A percentile compares a stretch with the other conserved stretches of the same genome.
phyloP scores from a whole-genome alignment of 2,797 vertebrate species.

The Alectoris magna region DNA sequence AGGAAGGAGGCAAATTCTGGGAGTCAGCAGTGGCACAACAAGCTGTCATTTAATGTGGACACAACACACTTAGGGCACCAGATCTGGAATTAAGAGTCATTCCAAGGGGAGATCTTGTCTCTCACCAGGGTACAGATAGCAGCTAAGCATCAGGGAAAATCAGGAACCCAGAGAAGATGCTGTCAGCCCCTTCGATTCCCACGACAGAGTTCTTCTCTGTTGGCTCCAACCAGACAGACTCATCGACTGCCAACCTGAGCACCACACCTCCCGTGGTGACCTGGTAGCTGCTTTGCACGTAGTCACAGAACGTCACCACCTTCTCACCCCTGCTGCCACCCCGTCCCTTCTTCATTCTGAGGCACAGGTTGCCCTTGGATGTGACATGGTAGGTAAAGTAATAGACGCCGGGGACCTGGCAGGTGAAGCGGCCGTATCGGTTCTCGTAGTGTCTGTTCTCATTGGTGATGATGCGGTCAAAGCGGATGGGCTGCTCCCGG shows the following conservation, averaged over 20 bases:
- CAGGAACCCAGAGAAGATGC: slow-evolving; percentile 85
- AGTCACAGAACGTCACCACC: slow-evolving; percentile 83
- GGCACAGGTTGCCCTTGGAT: slow-evolving; percentile 75
- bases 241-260: slow-evolving; percentile 60
- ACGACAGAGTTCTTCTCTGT: slow-evolving; percentile 72
- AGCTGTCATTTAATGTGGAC: slow-evolving; percentile 25
- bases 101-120: not conserved
- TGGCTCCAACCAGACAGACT: slow-evolving; percentile 78
- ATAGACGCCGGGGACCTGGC: slow-evolving; percentile 79
- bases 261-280: slow-evolving; percentile 82
- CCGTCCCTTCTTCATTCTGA: slow-evolving; percentile 75
- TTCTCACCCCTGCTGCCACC: not conserved
- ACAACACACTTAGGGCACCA: fast-evolving
- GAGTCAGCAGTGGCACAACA: not conserved
- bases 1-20: not conserved
- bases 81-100: not conserved
- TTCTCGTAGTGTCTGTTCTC: slow-evolving; percentile 61
- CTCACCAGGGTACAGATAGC: not conserved
- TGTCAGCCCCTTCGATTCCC: slow-evolving; percentile 78
- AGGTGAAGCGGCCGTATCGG: slow-evolving; percentile 76
- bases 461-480: slow-evolving; percentile 66
- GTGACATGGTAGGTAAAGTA: slow-evolving; percentile 86
- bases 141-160: slow-evolving; percentile 74
- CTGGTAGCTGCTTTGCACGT: slow-evolving; percentile 66
- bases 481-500: slow-evolving; percentile 71